A percentile compares a stretch with the other conserved stretches of the same genome.
These are phyloP conservation scores for Nebria brevicollis DNA, from an alignment of 2,888 invertebrate species.

Conservation along the genomic window DNA sequence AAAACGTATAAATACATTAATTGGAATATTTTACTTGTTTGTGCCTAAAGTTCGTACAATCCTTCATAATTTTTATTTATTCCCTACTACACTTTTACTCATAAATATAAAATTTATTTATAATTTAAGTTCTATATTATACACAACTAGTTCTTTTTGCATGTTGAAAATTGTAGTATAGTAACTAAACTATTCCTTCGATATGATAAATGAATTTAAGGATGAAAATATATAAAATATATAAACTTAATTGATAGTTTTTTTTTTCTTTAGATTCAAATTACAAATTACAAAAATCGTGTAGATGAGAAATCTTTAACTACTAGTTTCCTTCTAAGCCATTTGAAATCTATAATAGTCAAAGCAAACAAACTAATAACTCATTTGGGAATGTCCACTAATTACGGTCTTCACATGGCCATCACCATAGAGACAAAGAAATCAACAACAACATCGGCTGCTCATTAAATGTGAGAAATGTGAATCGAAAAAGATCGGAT, in stretches of 20 bases:
- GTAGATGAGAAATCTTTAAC: background rate
- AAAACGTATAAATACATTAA: background rate
- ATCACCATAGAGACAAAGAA: background rate
- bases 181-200: too few relatives aligned
- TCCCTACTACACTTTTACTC: too few relatives aligned
- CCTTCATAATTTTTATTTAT: background rate
- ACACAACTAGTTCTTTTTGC: too few relatives aligned
- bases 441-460: constrained; percentile 2
- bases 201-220: too few relatives aligned
- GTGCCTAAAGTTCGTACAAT: background rate
- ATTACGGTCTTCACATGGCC: constrained; percentile 19
- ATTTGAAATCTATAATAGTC: background rate
- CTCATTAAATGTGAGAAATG: constrained; percentile 32
- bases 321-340: background rate
- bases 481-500: background rate
- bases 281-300: background rate
- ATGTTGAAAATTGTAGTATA: too few relatives aligned
- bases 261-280: background rate
- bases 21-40: background rate
- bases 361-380: constrained; percentile 41
- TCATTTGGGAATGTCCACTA: constrained; percentile 37
- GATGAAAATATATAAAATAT: too few relatives aligned
- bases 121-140: too few relatives aligned
- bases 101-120: too few relatives aligned
- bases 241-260: background rate